Percentiles rank a stretch among this genome's conserved stretches.
Conservation (phyloP, 2,113 vertebrate species). For the Muntiacus muntjak region DNA sequence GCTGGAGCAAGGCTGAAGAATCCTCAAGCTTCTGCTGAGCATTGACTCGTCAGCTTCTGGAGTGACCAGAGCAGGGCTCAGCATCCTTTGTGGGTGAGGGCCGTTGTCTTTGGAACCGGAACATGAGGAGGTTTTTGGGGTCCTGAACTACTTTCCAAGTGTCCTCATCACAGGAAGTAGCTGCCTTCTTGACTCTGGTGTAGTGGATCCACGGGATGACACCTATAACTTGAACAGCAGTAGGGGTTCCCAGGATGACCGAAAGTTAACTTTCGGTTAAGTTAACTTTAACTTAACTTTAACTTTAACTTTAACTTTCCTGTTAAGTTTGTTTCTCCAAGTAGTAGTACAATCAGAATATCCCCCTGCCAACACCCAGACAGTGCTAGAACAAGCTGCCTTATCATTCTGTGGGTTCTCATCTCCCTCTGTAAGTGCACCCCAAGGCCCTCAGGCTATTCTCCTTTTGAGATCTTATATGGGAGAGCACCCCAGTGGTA, state of each 20-base stretch:
- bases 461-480: too few relatives aligned
- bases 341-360: too few relatives aligned
- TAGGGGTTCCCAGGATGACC: background rate
- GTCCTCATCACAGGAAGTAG: background rate
- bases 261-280: too few relatives aligned
- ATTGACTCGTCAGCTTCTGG: background rate
- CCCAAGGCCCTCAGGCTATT: too few relatives aligned
- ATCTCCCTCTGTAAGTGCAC: too few relatives aligned
- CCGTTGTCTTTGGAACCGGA: fast-evolving
- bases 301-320: too few relatives aligned
- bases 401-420: too few relatives aligned
- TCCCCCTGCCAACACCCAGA: too few relatives aligned
- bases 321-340: too few relatives aligned
- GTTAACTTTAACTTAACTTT: too few relatives aligned
- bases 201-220: background rate
- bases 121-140: background rate
- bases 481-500: too few relatives aligned
- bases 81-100: background rate
- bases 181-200: background rate
- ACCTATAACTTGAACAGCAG: background rate
- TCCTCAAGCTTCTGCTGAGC: background rate
- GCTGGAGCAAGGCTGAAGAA: background rate
- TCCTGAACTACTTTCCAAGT: background rate
- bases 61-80: background rate
- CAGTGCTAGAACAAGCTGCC: too few relatives aligned